Evolutionary conservation across 2,797 vertebrate genomes (phyloP).

Genomic region (Siniperca scherzeri): DNA sequence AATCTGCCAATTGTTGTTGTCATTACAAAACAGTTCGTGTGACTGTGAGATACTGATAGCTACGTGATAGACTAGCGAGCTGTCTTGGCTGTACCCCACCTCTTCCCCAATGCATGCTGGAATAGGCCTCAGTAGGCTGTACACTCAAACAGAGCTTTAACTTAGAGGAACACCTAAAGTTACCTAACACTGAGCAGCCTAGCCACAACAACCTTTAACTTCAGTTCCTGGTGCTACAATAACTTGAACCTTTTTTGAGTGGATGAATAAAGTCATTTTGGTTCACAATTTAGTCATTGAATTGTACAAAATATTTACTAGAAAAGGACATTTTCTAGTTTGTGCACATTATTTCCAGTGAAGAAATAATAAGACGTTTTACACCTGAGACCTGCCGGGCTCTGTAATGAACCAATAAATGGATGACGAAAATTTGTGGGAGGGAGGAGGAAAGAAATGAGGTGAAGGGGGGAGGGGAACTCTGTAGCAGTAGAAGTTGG

Average conservation of each 20-base stretch:
- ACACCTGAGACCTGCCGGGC: constrained; percentile 21
- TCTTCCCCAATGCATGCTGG: constrained; percentile 6
- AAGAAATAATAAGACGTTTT: constrained; percentile 33
- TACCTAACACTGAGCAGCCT: neutral
- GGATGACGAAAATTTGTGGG: constrained; percentile 33
- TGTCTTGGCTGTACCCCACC: neutral
- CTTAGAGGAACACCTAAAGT: no score
- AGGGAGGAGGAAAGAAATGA: constrained; percentile 48
- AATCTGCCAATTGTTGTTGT: neutral
- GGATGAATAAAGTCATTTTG: constrained; percentile 2
- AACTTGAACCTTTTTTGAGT: neutral
- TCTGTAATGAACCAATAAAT: constrained; percentile 41
- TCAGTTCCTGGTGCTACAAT: neutral
- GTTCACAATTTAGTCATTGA: constrained; percentile 7
- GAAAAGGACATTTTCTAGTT: neutral
- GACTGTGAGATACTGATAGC: neutral
- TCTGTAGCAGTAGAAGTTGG: constrained; percentile 43
- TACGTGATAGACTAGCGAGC: neutral
- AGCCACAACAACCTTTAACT: neutral
- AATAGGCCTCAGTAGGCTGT: neutral
- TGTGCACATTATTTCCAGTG: neutral
- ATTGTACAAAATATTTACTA: constrained; percentile 12
- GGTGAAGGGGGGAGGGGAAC: constrained; percentile 41
- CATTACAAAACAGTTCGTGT: neutral
- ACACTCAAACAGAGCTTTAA: neutral